Evolutionary conservation across 1,140 invertebrate genomes (phyloP).

Genomic region (Drosophila parvula): DNA sequence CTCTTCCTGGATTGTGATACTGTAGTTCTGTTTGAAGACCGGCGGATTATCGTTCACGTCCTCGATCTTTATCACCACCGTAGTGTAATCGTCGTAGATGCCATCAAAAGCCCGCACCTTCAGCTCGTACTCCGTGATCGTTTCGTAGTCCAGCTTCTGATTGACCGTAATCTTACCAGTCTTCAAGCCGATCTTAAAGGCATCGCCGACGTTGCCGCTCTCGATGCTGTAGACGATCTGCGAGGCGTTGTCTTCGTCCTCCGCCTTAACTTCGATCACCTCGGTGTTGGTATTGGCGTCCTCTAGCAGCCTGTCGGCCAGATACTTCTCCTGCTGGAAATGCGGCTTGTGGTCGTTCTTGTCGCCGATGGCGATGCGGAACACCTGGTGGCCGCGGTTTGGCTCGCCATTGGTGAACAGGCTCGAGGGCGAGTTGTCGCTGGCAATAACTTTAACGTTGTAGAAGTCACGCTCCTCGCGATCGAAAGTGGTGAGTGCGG

Average conservation of each 20-base stretch:
- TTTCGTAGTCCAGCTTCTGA: constrained; percentile 93
- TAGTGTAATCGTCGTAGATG: constrained; percentile 89
- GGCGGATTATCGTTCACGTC: constrained; percentile 94
- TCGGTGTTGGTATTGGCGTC: constrained; percentile 91
- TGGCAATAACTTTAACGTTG: constrained; percentile 92
- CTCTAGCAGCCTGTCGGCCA: constrained; percentile 91
- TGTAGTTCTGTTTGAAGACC: constrained; percentile 88
- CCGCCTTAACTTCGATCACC: constrained; percentile 92
- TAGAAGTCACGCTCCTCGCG: constrained; percentile 91
- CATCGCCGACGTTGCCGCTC: constrained; percentile 90
- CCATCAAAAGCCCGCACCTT: constrained; percentile 92
- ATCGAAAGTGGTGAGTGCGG: constrained; percentile 90
- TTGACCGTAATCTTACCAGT: constrained; percentile 92
- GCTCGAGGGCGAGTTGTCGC: constrained; percentile 93
- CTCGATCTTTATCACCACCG: constrained; percentile 90
- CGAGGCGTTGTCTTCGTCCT: constrained; percentile 92
- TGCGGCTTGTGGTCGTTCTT: constrained; percentile 95
- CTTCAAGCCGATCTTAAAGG: constrained; percentile 90
- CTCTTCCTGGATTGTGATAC: constrained; percentile 90
- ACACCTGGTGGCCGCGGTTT: constrained; percentile 90
- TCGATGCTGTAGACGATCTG: constrained; percentile 92
- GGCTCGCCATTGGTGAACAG: constrained; percentile 87
- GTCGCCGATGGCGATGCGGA: constrained; percentile 94
- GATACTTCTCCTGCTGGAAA: constrained; percentile 90
- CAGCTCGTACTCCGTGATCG: constrained; percentile 90